These are phyloP conservation scores for Podarcis cretensis DNA, from an alignment of 2,113 vertebrate genomes.

Conservation along the genomic window DNA sequence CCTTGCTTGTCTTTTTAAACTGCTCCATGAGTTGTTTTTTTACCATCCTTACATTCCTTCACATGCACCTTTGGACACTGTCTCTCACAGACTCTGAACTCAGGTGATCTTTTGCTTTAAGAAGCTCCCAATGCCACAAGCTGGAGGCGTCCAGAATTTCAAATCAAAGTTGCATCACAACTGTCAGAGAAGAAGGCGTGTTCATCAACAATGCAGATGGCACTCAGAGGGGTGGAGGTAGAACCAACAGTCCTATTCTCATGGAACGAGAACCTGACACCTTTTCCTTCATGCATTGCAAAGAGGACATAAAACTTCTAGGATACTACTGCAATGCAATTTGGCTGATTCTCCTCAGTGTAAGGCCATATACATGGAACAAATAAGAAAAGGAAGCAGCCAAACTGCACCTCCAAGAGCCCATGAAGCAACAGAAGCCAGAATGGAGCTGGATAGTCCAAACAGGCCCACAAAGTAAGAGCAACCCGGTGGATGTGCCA, in stretches of 20 bases:
- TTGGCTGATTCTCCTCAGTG: not conserved
- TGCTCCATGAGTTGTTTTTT: too few relatives aligned
- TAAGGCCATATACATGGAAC: not conserved
- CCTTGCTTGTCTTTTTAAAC: not conserved
- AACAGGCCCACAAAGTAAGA: not conserved
- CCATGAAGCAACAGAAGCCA: not conserved
- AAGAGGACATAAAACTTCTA: not conserved
- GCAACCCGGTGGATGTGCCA: not conserved
- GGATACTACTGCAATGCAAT: not conserved
- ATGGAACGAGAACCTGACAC: not conserved
- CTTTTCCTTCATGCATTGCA: not conserved
- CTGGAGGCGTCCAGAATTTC: not conserved
- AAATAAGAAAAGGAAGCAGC: too few relatives aligned
- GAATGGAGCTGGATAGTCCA: not conserved
- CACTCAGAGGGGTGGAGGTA: not conserved
- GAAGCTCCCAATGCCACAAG: not conserved
- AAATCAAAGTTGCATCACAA: not conserved
- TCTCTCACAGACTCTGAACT: not conserved
- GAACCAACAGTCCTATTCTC: not conserved
- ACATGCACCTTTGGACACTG: too few relatives aligned
- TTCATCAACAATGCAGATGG: not conserved
- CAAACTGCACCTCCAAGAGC: not conserved
- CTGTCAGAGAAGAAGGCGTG: not conserved
- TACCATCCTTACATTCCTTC: not conserved
- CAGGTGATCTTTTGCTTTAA: not conserved